Evolutionary conservation across 2,797 vertebrate genomes (phyloP), one percentile per base, ranked within the genome.

Genomic region (Falco concolor): DNA sequence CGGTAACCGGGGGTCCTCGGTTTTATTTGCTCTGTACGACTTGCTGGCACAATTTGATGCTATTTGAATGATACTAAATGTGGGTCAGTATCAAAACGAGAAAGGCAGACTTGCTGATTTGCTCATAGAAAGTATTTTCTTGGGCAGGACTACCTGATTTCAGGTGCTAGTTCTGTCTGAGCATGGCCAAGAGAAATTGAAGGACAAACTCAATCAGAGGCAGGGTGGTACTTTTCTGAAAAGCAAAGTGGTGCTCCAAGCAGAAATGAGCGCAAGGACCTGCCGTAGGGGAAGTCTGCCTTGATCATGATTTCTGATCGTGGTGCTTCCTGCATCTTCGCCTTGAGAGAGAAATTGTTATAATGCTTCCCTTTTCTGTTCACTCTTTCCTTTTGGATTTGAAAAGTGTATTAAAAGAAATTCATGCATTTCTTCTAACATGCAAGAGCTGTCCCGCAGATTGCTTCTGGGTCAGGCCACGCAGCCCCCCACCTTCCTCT

Each of bases 11-110:
- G 36, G 14, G 6, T 32, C n/a, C 67, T 60, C 4, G 1, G n/a
- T 32, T 69, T 80, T 44, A 20, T 27, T 56, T 42, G 45, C 0
- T 0, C 50, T 52, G 21, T 44, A 16, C 0, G 0, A 13, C 17
- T 34, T 8, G 9, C 10, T 15, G 38, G 38, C 28, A 49, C 30
- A 21, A 2, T 52, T 20, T 40, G 38, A 11, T 65, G 64, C 16
- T 8, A 16, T 59, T 50, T 18, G 40, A 40, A 9, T 57, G 32
- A 19, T 53, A 5, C 36, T 47, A 13, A 28, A 40, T 23, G 27
- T 34, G 28, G 30, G 63, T 57, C 59, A 8, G 24, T 36, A 9
- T 68, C 52, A 56, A 12, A 8, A 12, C 9, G 42, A 83, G 54
- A 61, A 82, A 80, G 72, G 44, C 32, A 54, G 38, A 25, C 7